These are phyloP conservation scores for Antheraea yamamai DNA, from an alignment of 2,888 invertebrate genomes.

Conservation along the genomic window DNA sequence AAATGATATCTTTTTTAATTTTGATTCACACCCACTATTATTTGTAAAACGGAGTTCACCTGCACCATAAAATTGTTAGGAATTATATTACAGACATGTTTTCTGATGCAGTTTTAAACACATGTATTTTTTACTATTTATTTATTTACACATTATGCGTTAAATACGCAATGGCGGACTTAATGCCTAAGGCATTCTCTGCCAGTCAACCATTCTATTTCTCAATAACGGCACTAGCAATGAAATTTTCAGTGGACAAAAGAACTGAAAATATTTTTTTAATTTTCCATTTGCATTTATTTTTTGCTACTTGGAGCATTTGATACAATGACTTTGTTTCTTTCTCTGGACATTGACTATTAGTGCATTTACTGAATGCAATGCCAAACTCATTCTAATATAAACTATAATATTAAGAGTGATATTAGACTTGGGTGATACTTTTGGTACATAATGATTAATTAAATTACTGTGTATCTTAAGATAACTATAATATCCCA, in stretches of 20 bases:
- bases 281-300: too few species aligned
- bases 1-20: too few species aligned
- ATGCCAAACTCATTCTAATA: background rate
- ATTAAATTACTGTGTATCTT: background rate
- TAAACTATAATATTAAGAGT: background rate
- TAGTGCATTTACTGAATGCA: background rate
- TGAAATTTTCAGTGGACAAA: too few species aligned
- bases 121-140: background rate
- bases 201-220: too few species aligned
- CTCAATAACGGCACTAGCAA: too few species aligned
- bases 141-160: too few species aligned
- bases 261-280: too few species aligned
- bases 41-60: background rate
- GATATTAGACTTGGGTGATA: background rate
- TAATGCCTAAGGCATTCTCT: too few species aligned
- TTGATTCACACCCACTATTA: background rate
- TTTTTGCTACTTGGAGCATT: background rate
- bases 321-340: background rate
- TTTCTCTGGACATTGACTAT: background rate
- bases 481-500: too few species aligned
- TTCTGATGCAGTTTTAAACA: background rate
- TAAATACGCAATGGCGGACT: too few species aligned
- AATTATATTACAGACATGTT: background rate
- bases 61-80: background rate
- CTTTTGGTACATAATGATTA: background rate